Percentiles rank a stretch among this genome's conserved stretches.
Conservation (phyloP, 2,888 invertebrate genomes). For the Xanthorhoe spadicearia region DNA sequence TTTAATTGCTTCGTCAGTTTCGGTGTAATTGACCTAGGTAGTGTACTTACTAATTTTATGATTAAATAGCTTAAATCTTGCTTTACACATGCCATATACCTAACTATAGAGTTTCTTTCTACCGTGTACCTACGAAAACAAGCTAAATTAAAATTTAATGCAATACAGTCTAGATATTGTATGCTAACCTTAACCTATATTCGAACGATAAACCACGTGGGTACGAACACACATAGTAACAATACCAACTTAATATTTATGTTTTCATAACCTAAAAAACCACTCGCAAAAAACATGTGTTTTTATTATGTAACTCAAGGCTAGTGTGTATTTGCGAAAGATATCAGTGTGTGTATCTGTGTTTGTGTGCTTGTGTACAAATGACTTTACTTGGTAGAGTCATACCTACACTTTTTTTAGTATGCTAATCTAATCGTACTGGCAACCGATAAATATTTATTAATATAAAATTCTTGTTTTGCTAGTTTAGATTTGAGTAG, state of each 20-base stretch:
- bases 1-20: no score
- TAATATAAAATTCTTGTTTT: slow-evolving; percentile 9
- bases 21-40: no score
- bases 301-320: slow-evolving; percentile 38
- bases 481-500: neutral
- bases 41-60: no score
- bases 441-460: slow-evolving; percentile 18
- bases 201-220: slow-evolving; percentile 5
- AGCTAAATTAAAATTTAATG: neutral
- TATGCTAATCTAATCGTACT: slow-evolving; percentile 36
- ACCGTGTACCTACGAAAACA: neutral
- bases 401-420: slow-evolving; percentile 23
- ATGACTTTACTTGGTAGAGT: slow-evolving; percentile 11
- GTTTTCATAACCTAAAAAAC: slow-evolving; percentile 26
- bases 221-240: neutral
- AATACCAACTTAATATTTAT: neutral
- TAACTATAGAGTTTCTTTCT: neutral
- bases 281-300: slow-evolving; percentile 30
- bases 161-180: neutral
- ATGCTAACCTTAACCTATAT: neutral
- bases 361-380: slow-evolving; percentile 10
- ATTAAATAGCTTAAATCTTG: no score
- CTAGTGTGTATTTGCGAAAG: slow-evolving; percentile 11
- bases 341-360: slow-evolving; percentile 23
- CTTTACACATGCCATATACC: no score